Base-by-base conservation (phyloP, 2,888 invertebrate genomes). In the Ariolimax columbianus region DNA sequence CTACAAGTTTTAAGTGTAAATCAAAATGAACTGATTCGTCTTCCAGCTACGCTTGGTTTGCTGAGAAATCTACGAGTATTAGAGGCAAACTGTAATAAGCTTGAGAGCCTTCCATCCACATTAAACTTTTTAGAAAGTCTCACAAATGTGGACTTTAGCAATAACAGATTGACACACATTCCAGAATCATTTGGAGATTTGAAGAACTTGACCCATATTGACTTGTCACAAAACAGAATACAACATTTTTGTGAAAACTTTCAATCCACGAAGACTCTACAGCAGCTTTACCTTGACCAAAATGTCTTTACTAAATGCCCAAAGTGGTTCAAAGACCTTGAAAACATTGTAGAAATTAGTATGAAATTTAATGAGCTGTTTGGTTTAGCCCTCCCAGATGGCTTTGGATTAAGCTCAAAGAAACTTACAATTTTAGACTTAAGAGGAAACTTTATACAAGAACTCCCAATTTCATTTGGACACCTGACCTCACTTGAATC, bases 11-110 rank as follows among this genome's bases (percentile, higher is more conserved):
- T 92, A 23, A 88, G 87, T 86, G 47, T 91, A 14, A 90, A 90
- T 40, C 90, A 90, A 26, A 92, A 92, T 84, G 77, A 87, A 30
- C 80, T 92, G 23, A 88, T 86, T 77, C 55, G 51, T n/a, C 89
- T 92, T 40, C 92, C 92, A 47, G 88, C 89, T 30, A 86, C 89
- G 23, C 88, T 92, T 87, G 90, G 91, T 68, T 85, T 90, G 68
- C 66, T 92, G 23, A 70, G 72, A 51, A 86, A 88, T 7, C 83
- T 92, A 26, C 75, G 87, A 77, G 63, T 78, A 0, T 68, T 92
- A 17, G 87, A 87, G 86, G 86, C 88, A 75, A 90, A 90, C 82
- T 89, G 90, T 86, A 93, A 93, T 85, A 83, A 80, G 40, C 79
- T 92, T 26, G 83, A 82, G 38, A 86, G 38, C 55, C 82, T 92